These are phyloP conservation scores for Toxotes chatareus DNA, from an alignment of 2,113 vertebrate genomes.

Conservation along the genomic window DNA sequence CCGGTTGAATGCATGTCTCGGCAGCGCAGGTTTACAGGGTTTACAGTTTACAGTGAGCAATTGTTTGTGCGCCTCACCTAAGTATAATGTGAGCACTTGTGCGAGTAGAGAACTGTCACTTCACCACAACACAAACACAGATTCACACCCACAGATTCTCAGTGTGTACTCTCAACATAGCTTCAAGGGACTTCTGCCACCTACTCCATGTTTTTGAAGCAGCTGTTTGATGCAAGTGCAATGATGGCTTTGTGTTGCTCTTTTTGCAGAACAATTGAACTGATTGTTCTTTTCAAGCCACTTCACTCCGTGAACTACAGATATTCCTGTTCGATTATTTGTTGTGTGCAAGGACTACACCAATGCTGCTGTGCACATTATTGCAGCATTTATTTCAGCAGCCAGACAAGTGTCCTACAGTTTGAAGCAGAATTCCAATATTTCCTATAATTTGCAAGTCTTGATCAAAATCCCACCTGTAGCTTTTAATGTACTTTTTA, in stretches of 20 bases:
- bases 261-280: slow-evolving; percentile 8
- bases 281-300: not conserved
- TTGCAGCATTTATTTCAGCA: not conserved
- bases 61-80: not conserved
- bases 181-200: slow-evolving; percentile 50
- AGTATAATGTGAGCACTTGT: not conserved
- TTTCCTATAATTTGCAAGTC: not conserved
- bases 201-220: slow-evolving; percentile 54
- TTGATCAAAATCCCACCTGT: not conserved
- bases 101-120: slow-evolving; percentile 37
- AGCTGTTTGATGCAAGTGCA: slow-evolving; percentile 50
- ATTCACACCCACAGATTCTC: slow-evolving; percentile 53
- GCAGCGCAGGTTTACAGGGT: not conserved
- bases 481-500: not conserved
- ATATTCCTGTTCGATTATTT: not conserved
- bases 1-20: slow-evolving; percentile 19
- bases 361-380: not conserved
- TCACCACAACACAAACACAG: slow-evolving; percentile 40
- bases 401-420: not conserved
- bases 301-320: not conserved
- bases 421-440: not conserved
- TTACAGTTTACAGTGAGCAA: not conserved
- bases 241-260: not conserved
- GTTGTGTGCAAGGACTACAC: not conserved
- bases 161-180: not conserved